These are phyloP conservation scores for Onychostruthus taczanowskii DNA, from an alignment of 2,113 vertebrate species.

Conservation along the genomic window DNA sequence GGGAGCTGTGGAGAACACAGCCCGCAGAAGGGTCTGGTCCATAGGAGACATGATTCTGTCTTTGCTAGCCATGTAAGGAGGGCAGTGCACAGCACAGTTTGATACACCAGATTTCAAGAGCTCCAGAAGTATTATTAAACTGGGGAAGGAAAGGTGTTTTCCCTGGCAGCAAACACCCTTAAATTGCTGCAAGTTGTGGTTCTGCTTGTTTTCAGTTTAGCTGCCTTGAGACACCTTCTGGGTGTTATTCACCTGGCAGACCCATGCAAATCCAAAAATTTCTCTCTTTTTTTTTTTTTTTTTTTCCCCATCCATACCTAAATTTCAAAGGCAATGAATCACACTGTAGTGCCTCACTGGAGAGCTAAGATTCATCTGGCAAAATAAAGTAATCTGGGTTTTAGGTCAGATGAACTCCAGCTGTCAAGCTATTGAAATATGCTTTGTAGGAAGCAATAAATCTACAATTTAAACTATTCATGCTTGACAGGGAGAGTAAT, in stretches of 20 bases:
- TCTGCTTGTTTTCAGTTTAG: not conserved
- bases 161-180: not conserved
- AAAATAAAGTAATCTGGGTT: not conserved
- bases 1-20: not conserved
- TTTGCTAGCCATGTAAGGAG: not conserved
- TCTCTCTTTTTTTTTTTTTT: not conserved
- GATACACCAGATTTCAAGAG: not conserved
- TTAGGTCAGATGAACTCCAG: not conserved
- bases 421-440: conserved; percentile 14
- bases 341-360: not conserved
- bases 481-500: conserved; percentile 1
- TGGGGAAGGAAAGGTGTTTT: not conserved
- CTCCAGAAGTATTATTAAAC: not conserved
- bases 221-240: not conserved
- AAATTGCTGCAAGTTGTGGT: not conserved
- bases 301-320: not conserved
- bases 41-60: not conserved
- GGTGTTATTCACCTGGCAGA: not conserved
- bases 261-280: not conserved
- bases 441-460: conserved; percentile 41
- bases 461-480: conserved; percentile 2
- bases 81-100: no score
- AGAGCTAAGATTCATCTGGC: not conserved
- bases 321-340: conserved; percentile 2
- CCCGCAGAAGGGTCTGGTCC: not conserved